These are phyloP conservation scores for Rhinopithecus roxellana DNA, from an alignment of 2,113 vertebrate genomes.

Conservation along the genomic window DNA sequence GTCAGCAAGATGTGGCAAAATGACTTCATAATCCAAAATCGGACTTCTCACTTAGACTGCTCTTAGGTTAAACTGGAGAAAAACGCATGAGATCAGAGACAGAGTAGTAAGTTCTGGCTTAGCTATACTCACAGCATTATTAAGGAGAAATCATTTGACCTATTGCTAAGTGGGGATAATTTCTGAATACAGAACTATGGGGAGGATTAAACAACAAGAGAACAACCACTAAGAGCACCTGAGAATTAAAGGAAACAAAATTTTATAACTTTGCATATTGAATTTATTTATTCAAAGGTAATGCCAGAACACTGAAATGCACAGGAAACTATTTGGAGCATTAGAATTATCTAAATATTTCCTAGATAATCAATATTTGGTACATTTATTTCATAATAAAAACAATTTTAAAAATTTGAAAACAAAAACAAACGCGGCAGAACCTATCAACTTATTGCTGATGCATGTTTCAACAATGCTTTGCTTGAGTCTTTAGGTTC, in stretches of 20 bases:
- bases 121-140: background rate
- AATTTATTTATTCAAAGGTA: background rate
- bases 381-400: background rate
- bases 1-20: background rate
- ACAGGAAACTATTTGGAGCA: background rate
- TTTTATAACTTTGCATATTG: slow-evolving; percentile 2
- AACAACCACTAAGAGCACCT: background rate
- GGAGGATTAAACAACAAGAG: background rate
- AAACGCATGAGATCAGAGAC: slow-evolving; percentile 9
- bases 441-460: background rate
- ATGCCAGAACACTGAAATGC: background rate
- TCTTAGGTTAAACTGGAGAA: slow-evolving; percentile 20
- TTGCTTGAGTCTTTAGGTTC: background rate
- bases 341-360: background rate
- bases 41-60: background rate
- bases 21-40: background rate
- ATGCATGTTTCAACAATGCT: background rate
- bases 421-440: background rate
- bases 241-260: background rate
- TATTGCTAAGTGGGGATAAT: slow-evolving; percentile 33
- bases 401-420: background rate
- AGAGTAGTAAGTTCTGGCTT: background rate
- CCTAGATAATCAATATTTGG: background rate
- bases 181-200: slow-evolving; percentile 30
- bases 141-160: slow-evolving; percentile 37